Conservation (phyloP, 1,140 invertebrate species). For the Bathynomus jamesi region DNA sequence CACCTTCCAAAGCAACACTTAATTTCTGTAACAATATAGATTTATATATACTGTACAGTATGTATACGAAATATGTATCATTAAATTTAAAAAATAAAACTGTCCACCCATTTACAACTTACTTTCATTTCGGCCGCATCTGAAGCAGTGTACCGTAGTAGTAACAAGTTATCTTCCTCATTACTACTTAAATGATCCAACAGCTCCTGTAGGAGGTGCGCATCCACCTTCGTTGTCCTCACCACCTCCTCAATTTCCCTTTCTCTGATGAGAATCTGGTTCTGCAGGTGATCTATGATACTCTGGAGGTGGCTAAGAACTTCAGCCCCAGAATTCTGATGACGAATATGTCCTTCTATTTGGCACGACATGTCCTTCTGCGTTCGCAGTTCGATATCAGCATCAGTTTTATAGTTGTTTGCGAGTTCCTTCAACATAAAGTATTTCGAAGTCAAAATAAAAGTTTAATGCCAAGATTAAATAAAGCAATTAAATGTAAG, state of each 20-base stretch:
- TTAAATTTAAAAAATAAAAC: not conserved
- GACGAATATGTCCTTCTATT: not conserved
- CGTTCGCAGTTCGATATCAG: too few species aligned
- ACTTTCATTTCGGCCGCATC: constrained; percentile 7
- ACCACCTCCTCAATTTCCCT: constrained; percentile 1
- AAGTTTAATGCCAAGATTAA: too few species aligned
- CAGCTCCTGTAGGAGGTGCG: constrained; percentile 2
- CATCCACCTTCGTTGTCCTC: not conserved
- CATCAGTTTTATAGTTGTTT: too few species aligned
- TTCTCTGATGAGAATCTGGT: constrained; percentile 7
- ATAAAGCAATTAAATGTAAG: too few species aligned
- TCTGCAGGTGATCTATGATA: not conserved
- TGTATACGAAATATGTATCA: too few species aligned
- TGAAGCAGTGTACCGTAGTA: not conserved
- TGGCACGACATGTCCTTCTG: not conserved
- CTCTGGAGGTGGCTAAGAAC: not conserved
- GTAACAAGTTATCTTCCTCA: not conserved
- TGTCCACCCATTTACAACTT: not conserved
- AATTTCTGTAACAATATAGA: not conserved
- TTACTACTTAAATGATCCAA: not conserved
- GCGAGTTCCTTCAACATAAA: too few species aligned
- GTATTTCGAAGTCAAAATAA: too few species aligned
- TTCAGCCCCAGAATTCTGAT: not conserved
- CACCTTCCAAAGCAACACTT: constrained; percentile 4
- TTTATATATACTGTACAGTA: not conserved